Conservation (phyloP, 2,113 vertebrate species). For the Sylvietta virens region DNA sequence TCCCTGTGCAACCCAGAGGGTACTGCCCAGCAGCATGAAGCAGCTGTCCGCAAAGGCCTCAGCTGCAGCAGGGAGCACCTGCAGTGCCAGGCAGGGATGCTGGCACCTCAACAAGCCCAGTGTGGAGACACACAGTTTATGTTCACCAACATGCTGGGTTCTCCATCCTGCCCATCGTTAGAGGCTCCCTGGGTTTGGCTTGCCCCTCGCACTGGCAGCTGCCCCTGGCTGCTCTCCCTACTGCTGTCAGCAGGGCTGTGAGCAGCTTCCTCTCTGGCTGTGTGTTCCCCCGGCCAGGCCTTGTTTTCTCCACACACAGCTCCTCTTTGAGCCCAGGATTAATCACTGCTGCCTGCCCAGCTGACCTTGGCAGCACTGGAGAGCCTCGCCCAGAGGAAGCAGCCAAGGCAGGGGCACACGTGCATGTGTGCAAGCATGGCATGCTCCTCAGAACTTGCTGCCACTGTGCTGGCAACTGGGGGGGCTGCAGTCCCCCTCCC, state of each 20-base stretch:
- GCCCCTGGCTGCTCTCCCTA: not conserved
- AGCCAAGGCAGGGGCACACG: fast-evolving
- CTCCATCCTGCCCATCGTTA: not conserved
- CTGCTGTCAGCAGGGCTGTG: not conserved
- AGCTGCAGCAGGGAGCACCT: not conserved
- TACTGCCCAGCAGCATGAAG: not conserved
- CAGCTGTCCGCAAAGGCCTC: not conserved
- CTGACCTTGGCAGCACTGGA: not conserved
- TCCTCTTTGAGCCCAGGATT: not conserved
- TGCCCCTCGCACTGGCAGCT: fast-evolving
- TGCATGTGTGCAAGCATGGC: not conserved
- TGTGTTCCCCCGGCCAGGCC: not conserved
- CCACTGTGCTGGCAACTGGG: not conserved
- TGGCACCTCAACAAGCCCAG: not conserved
- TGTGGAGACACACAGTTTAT: not conserved
- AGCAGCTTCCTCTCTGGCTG: conserved; percentile 11
- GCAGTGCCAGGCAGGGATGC: not conserved
- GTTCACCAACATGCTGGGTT: not conserved
- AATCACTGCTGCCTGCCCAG: not conserved
- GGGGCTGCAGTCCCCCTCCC: not conserved
- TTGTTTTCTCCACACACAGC: not conserved
- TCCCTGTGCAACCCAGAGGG: not conserved
- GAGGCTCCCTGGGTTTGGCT: not conserved
- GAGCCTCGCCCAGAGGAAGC: not conserved
- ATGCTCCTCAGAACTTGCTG: not conserved